Evolutionary conservation across 2,888 invertebrate species (phyloP), one percentile per base, ranked within the genome.

Genomic region (Syritta pipiens): DNA sequence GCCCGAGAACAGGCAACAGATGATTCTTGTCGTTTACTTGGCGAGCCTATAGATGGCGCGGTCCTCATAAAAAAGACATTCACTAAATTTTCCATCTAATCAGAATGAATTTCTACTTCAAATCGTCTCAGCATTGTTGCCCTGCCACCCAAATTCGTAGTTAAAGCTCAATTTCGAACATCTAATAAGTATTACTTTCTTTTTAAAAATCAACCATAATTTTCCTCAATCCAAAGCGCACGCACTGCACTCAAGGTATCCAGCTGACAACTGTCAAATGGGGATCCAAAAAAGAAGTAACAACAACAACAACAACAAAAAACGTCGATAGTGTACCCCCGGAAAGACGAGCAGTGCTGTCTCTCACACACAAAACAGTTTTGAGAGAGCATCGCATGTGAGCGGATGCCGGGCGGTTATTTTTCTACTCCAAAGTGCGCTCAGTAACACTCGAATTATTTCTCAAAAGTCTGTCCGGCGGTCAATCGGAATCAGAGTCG

Each of bases 181-280:
- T n/a, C n/a, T n/a, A n/a, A n/a, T n/a, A n/a, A n/a, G n/a, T n/a
- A n/a, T n/a, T n/a, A n/a, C 4, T 28, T 1, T 6, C 26, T 14
- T 3, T 46, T n/a, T n/a, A n/a, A n/a, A n/a, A n/a, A n/a, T n/a
- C n/a, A n/a, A n/a, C n/a, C n/a, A n/a, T n/a, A n/a, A n/a, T n/a
- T n/a, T n/a, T n/a, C n/a, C n/a, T 40, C 7, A 19, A 10, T 28
- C 46, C 7, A 55, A 22, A 17, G 32, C 65, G 51, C 72, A 77
- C 59, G 68, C 68, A 75, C 68, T 53, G 30, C 59, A 42, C 35
- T 20, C 14, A 32, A 30, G 37, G 35, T 40, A 32, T 24, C 30
- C 74, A 72, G 72, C 77, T 77, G 77, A 72, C 72, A 51, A 37
- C 65, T 77, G 77, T 77, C 77, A 77, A 48, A 65, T 26, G 19